A percentile compares a stretch with the other conserved stretches of the same genome.
Conservation (phyloP, 2,797 vertebrate species). For the Pangasius krempfi region DNA sequence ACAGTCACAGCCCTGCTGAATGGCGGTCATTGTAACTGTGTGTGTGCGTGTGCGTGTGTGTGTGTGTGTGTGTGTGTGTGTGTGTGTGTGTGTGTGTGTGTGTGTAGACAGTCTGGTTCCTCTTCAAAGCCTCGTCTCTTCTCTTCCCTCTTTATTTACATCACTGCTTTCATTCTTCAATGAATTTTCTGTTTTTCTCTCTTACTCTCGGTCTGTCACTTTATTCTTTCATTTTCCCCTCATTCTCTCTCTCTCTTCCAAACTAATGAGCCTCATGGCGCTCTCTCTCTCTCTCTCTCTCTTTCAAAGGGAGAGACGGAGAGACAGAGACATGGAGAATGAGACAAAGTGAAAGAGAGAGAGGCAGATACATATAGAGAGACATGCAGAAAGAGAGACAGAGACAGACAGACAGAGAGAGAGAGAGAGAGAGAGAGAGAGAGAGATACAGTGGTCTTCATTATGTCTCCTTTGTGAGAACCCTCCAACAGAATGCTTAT, state of each 20-base stretch:
- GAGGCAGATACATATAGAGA: too few relatives aligned
- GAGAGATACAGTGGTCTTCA: background rate
- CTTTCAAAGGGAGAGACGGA: too few relatives aligned
- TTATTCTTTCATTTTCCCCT: background rate
- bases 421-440: background rate
- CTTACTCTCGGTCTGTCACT: background rate
- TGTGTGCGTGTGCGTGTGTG: background rate
- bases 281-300: too few relatives aligned
- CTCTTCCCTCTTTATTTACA: conserved; percentile 50
- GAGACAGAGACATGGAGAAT: too few relatives aligned
- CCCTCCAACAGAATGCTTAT: background rate
- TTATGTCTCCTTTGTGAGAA: background rate
- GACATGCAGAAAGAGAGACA: too few relatives aligned
- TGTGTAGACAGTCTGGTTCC: conserved; percentile 52
- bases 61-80: background rate
- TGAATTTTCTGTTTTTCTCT: conserved; percentile 24
- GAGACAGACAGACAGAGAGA: too few relatives aligned
- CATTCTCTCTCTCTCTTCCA: background rate
- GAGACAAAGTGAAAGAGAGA: too few relatives aligned
- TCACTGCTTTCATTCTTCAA: conserved; percentile 50
- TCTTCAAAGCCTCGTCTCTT: conserved; percentile 56
- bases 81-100: background rate
- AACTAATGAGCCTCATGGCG: too few relatives aligned
- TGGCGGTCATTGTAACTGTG: conserved; percentile 67
- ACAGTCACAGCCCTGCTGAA: conserved; percentile 68